Base-by-base conservation (phyloP, 2,113 vertebrate genomes). In the Entelurus aequoreus region DNA sequence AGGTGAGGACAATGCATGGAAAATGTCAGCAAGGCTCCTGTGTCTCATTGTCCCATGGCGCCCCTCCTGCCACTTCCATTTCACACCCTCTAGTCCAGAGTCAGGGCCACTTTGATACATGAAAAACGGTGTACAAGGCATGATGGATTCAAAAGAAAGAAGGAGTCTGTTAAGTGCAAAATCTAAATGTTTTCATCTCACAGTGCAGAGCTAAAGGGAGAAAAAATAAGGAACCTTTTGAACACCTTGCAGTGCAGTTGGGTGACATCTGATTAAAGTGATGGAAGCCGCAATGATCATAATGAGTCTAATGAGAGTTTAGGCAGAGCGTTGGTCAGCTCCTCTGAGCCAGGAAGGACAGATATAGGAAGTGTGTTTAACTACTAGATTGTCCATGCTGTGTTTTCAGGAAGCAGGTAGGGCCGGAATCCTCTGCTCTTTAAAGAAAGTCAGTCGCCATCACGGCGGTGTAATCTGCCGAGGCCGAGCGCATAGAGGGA, bases 61-160 rank as follows among this genome's bases (percentile, higher is more conserved):
- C 86, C 55, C 85, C 90, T 90, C 89, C 89, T 90, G 91, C 91
- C 91, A 91, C 87, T 92, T 91, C 89, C 90, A 92, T 92, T 91
- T 91, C 86, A 84, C 87, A 81, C 87, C 78, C 82, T 82, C 82
- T 63, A 69, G 85, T 89, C 87, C 77, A 66, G 84, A 90, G 87
- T 89, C 87, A 91, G 87, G 81, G 74, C 85, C 85, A 87, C 90
- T 90, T 90, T 91, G 87, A 92, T 91, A 90, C 82, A 66, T 71
- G 87, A 77, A 44, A 82, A 83, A 44, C 8, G 78, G 87, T 85
- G 78, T 85, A 88, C 77, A 70, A 79, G 78, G 76, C 77, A 71
- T 75, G 74, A 73, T 70, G 60, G 66, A 61, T 79, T 80, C 69
- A 66, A 74, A 81, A 74, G 66, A 74, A 80, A 78, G 80, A 82